phyloP scores from a whole-genome alignment of 92 coral and sea anemone species.

The Paragorgia papillata region DNA sequence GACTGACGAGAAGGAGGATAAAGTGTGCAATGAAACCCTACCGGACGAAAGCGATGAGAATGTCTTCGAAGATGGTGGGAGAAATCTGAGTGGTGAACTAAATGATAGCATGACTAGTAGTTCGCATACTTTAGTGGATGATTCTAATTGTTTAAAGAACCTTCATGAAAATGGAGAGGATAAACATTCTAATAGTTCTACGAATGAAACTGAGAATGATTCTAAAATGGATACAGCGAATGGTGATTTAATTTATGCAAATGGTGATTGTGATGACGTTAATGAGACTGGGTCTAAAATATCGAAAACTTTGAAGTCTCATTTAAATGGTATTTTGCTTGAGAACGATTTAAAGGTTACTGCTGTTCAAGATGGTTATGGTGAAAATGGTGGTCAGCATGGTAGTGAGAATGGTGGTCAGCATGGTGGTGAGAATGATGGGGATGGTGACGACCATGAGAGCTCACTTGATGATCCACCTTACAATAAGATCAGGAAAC shows the following conservation, averaged over 20 bases:
- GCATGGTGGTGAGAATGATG: conserved; percentile 8
- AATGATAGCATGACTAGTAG: conserved; percentile 80
- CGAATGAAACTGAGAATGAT: not conserved
- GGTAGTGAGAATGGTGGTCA: too few relatives aligned
- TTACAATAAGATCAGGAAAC: conserved; percentile 63
- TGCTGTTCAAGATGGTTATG: conserved; percentile 37
- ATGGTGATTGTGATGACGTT: conserved; percentile 14
- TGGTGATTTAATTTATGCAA: conserved; percentile 15
- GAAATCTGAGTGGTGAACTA: conserved; percentile 42
- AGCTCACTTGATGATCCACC: conserved; percentile 52
- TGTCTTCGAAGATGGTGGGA: conserved; percentile 48
- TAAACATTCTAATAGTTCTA: conserved; percentile 1
- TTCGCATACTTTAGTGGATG: conserved; percentile 63
- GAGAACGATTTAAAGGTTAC: not conserved
- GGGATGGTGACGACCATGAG: conserved; percentile 38
- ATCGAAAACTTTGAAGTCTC: conserved; percentile 8
- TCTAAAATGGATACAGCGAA: not conserved
- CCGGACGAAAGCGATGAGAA: conserved; percentile 41
- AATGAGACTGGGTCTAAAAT: conserved; percentile 18
- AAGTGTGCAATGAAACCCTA: conserved; percentile 38
- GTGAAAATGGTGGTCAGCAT: too few relatives aligned
- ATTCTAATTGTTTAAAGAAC: not conserved
- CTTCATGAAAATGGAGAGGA: not conserved
- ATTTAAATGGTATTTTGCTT: not conserved
- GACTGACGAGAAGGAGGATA: not conserved